phyloP scores from a whole-genome alignment of 2,888 invertebrate species.

The Melanostoma scalare region DNA sequence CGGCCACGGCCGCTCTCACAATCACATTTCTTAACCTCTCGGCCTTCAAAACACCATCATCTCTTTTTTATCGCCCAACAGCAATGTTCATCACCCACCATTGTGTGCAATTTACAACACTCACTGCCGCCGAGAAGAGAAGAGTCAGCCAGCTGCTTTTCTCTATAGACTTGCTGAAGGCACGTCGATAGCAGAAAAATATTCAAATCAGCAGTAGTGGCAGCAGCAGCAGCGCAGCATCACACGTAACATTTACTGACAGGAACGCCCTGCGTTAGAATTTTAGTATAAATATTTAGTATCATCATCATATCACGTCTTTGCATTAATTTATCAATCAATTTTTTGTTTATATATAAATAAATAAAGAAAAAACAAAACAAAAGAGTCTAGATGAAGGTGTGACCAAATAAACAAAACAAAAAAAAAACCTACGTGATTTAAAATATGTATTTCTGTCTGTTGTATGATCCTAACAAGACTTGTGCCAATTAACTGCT shows the following conservation, averaged over 20 bases:
- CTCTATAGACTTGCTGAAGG: conserved; percentile 57
- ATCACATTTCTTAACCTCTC: conserved; percentile 46
- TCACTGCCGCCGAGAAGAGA: conserved; percentile 50
- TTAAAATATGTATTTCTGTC: conserved; percentile 47
- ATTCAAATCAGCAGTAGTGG: conserved; percentile 74
- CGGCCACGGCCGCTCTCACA: conserved; percentile 20
- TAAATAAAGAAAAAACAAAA: not conserved
- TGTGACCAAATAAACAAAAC: conserved; percentile 49
- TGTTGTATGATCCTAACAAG: conserved; percentile 44
- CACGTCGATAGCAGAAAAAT: conserved; percentile 58
- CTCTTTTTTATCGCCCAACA: conserved; percentile 46
- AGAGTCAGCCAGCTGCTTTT: conserved; percentile 51
- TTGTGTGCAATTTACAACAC: conserved; percentile 6
- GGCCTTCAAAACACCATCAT: conserved; percentile 36
- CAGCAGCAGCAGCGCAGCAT: conserved; percentile 74
- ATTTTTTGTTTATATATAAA: conserved; percentile 28
- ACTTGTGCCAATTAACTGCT: conserved; percentile 48
- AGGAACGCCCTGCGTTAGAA: conserved; percentile 73
- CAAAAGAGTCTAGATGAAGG: conserved; percentile 46
- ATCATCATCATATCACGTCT: conserved; percentile 39
- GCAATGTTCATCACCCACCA: conserved; percentile 58
- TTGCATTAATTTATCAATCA: conserved; percentile 41
- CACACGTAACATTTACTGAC: conserved; percentile 70
- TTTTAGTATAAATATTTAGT: conserved; percentile 74
- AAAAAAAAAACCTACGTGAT: conserved; percentile 37